Evolutionary conservation across 2,888 invertebrate species (phyloP), one percentile per base, ranked within the genome.

Genomic region (Acronicta psi): DNA sequence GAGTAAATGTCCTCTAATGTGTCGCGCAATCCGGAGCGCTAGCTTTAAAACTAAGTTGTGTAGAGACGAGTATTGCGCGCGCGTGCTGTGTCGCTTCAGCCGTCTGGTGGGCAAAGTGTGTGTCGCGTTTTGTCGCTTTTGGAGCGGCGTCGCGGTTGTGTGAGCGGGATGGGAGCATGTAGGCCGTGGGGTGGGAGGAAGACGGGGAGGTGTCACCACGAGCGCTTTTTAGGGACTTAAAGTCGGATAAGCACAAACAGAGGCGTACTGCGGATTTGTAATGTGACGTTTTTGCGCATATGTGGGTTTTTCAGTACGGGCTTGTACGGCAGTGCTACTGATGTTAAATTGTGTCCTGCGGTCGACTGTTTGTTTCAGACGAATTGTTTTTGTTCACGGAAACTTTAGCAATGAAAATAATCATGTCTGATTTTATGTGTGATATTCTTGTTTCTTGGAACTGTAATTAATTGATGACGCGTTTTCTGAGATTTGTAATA

Each of bases 121-220:
- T 92, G 92, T 92, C 92, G 91, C 92, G 85, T 88, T 88, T 85
- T 91, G 92, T 92, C 92, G 92, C 85, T 87, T 83, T 77, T 80
- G 76, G 83, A 81, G 79, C 83, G 82, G 82, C 80, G 81, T 80
- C 79, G 87, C 80, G 80, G 81, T 81, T 72, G 92, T 89, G 90
- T 80, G 91, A 93, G 90, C 69, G 85, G 78, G 93, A 94, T 77
- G 82, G 84, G 66, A 59, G 69, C 72, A 79, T 70, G 75, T 76
- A 77, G 78, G 76, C 63, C 56, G 75, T 76, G 83, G 85, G 84
- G 88, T 84, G 86, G 86, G 87, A 87, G 87, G 88, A 86, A 84
- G 88, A 86, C 83, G 82, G 88, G 91, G 91, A 92, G 92, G 93
- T 93, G 93, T 93, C 93, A 93, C 91, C 92, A 87, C 79, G 82